These are phyloP conservation scores for Chloebia gouldiae DNA, from an alignment of 2,113 vertebrate species.

Conservation along the genomic window DNA sequence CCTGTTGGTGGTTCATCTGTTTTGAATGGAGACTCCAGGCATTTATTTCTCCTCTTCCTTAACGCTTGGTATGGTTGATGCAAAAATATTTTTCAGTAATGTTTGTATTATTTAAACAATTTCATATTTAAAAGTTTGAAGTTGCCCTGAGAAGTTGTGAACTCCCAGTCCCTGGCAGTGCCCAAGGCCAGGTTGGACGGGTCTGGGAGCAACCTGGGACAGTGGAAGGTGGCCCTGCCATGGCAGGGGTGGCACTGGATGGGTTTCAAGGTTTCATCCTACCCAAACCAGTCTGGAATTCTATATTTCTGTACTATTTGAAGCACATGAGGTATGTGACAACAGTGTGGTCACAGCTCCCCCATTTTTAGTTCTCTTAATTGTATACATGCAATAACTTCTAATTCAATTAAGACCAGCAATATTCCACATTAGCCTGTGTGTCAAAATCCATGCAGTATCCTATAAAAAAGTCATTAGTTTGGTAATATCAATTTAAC, in stretches of 20 bases:
- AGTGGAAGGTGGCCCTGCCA: neutral
- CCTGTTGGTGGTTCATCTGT: neutral
- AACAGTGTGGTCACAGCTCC: neutral
- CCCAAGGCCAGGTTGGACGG: fast-evolving
- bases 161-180: neutral
- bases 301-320: fast-evolving
- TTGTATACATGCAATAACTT: constrained; percentile 40
- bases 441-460: constrained; percentile 50
- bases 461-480: constrained; percentile 54
- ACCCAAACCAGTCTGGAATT: neutral
- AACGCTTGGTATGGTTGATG: fast-evolving
- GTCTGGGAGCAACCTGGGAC: fast-evolving
- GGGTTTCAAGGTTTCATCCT: neutral
- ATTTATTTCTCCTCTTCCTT: neutral
- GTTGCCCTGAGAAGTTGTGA: neutral
- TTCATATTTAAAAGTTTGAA: neutral
- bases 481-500: constrained; percentile 62
- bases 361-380: constrained; percentile 5
- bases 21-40: neutral
- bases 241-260: neutral
- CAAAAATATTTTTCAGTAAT: neutral
- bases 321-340: neutral
- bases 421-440: constrained; percentile 33
- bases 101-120: neutral
- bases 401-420: constrained; percentile 54